Evolutionary conservation across 2,797 vertebrate species (phyloP), one percentile per base, ranked within the genome.

Genomic region (Clarias fuscus): DNA sequence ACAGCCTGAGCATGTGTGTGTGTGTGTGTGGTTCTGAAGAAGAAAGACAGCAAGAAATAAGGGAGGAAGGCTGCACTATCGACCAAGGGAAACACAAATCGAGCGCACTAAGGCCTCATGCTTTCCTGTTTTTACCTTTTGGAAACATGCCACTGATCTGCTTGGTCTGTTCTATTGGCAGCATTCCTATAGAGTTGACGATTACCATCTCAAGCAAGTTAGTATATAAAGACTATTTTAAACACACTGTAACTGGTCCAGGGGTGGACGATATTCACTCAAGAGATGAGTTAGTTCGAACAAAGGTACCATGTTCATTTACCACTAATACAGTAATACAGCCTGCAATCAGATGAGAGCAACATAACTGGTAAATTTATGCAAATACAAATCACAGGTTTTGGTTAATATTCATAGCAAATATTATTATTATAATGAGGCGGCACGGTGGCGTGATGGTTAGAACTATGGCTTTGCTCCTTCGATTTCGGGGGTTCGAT

Each of bases 81-180:
- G 33, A 87, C 88, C 70, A 62, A 71, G 61, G 78, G 43, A 80
- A 61, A 67, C 82, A 86, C 80, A 81, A 73, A 86, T 82, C 73
- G 58, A 80, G 76, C 68, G 64, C 70, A 79, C 70, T 61, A 84
- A 73, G 27, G 37, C 43, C 65, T 61, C n/a, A 59, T 40, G 30
- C 14, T 20, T 84, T 37, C 75, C 84, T 76, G 53, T 83, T 68
- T 67, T 82, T 24, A 68, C 10, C 64, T 43, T 56, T 83, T 86
- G 82, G 72, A 78, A 13, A 70, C 71, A 62, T 83, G 83, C 62
- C 73, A 88, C 75, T 30, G 83, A 85, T 87, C 83, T 65, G 48
- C 22, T 37, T 61, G 79, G 40, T 56, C 78, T 86, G 68, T 82
- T 65, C 64, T 67, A 24, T 48, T 62, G 30, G 22, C 53, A 70